Base-by-base conservation (phyloP, 1,140 invertebrate species). In the Lycorma delicatula region DNA sequence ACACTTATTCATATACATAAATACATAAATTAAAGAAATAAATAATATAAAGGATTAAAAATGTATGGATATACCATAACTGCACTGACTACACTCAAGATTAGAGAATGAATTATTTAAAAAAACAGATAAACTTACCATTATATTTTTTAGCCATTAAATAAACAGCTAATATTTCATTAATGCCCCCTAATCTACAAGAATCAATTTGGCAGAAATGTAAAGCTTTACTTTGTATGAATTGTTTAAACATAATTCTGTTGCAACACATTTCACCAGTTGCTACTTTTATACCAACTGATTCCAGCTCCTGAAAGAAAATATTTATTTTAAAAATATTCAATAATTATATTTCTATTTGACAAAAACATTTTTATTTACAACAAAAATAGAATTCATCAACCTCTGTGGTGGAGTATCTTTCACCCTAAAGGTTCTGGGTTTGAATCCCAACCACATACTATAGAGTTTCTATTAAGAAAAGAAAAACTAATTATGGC, bases 261-360 rank as follows among this genome's bases (percentile, higher is more conserved):
- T 95, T 96, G 4, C 86, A 86, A 68, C 90, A 93, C 82, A 91
- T 88, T 74, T 96, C 93, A 11, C 92, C 93, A 3, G 87, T 91
- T 0, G 93, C 93, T 13, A 95, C 89, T 1, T 83, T 86, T 46
- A 95, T 91, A 20, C 82, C 83, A 12, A 81, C 72, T 0, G 85
- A 83, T 64, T 81, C 78, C 46, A 80, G 63, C n/a, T 73, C 78
- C 78, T 81, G 60, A 12, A 67, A 60, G 20, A 31, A 48, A 27
- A 36, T 29, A 31, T 6, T 13, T 34, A 22, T 29, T 13, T 25
- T 41, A 26, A n/a, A 18, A 47, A 18, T 53, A 46, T 13, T 7
- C 1, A 20, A 56, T n/a, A 54, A n/a, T 3, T 9, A n/a, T 22
- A 27, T 23, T 5, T 47, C 16, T 47, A 9, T n/a, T n/a, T n/a